Evolutionary conservation across 2,113 vertebrate genomes (phyloP), one percentile per base, ranked within the genome.

Genomic region (Ptilorrhoa leucosticta): DNA sequence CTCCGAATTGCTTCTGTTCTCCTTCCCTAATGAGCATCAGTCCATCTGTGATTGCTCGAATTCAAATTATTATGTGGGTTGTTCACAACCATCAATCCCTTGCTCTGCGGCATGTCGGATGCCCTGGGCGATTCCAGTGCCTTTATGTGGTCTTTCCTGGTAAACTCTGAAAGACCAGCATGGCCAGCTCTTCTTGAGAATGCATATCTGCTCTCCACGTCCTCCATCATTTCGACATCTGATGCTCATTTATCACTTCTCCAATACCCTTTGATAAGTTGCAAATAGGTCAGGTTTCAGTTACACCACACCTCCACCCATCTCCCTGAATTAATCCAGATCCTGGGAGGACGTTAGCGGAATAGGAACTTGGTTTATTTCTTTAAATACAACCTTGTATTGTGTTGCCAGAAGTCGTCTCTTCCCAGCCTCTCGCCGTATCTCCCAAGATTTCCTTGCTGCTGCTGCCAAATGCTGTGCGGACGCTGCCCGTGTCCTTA

Each of bases 11-110:
- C 94, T 89, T 63, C 51, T 86, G 76, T 79, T 89, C 90, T 71
- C 64, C 7, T 87, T 90, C 85, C 83, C 79, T 90, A 83, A 96
- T 23, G 94, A 97, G 90, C 90, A 86, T 45, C 68, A 11, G 85
- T 92, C 93, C 96, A 84, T 96, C 96, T 96, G 94, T 33, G 96
- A 64, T 45, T 68, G 94, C 90, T 75, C 39, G 11, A 70, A 61
- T 84, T 84, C 80, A 51, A 15, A 87, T 97, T 92, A 87, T 92
- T 90, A 64, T 93, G 57, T 44, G 86, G 72, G 60, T 89, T 93
- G 56, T 87, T 93, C 60, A 35, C 76, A 60, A 6, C 56, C 93
- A 65, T 90, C 93, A 90, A 7, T 90, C 90, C 88, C 51, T 88
- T 12, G 47, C 68, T 69, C 58, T 54, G 50, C 20, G 0, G 70